phyloP scores from a whole-genome alignment of 2,888 invertebrate genomes.

The Tanypteryx hageni region DNA sequence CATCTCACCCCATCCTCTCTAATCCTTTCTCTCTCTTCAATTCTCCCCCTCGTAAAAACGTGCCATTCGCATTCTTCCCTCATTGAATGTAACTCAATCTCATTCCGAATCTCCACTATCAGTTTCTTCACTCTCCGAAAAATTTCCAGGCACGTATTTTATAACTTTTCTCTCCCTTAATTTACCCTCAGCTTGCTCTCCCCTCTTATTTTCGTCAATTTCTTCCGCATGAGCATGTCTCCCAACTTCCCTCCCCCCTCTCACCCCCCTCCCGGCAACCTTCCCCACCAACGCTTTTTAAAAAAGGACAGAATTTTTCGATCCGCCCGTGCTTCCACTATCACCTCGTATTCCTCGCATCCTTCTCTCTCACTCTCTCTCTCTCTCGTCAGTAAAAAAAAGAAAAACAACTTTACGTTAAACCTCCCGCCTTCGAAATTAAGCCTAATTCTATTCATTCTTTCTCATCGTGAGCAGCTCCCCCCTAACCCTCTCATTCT shows the following conservation, averaged over 20 bases:
- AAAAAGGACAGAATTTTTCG: no score
- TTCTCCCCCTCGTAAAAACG: neutral
- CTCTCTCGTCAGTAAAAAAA: no score
- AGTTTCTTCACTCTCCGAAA: neutral
- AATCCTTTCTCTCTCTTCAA: neutral
- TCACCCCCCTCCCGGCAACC: no score
- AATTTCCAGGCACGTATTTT: constrained; percentile 24
- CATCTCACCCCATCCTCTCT: neutral
- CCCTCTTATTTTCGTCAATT: neutral
- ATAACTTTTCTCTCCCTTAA: neutral
- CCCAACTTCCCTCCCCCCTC: neutral
- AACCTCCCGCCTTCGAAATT: neutral
- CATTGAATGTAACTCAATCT: neutral
- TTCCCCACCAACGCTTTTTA: no score
- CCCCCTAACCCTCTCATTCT: neutral
- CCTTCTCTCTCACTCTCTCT: no score
- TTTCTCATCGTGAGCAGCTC: neutral
- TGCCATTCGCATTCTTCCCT: neutral
- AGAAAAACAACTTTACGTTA: no score
- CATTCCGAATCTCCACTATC: neutral
- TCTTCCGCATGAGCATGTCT: neutral
- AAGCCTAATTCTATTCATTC: neutral
- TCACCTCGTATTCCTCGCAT: no score
- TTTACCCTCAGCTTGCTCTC: neutral
- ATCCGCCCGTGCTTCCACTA: no score